Base-by-base conservation (phyloP, 2,888 invertebrate genomes). In the Polymixis flavicincta region DNA sequence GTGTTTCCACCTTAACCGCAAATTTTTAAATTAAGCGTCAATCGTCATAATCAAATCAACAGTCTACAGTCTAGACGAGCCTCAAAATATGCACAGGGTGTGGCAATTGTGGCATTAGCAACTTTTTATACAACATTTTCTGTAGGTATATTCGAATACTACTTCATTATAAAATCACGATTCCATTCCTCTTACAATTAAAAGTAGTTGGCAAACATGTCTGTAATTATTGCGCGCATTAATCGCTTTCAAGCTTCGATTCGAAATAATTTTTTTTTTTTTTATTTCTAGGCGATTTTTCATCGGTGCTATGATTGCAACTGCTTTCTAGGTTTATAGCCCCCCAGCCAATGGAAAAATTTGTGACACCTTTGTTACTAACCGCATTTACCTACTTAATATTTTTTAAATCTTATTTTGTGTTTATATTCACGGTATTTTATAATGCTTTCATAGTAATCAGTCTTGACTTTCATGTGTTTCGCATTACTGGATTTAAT, bases 141-240 rank as follows among this genome's bases (percentile, higher is more conserved):
- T 50, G 50, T n/a, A n/a, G n/a, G n/a, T 68, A 45, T 61, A 50
- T 19, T 64, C 25, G 59, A 74, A 65, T 57, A 72, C 74, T 65
- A 65, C 77, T 85, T 85, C 77, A 82, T 85, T 85, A 78, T 61
- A 63, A 72, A 79, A 78, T 88, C 89, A 89, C 88, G 89, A 88
- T 76, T 89, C 81, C 76, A 87, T 90, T 89, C 85, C 87, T 85
- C 86, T 89, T 84, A 89, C 89, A 87, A 88, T 87, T 88, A 89
- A 85, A 85, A 86, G 87, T 88, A 88, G 88, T 91, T 91, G 91
- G 89, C 89, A 86, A 90, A 92, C 84, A 89, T 88, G 81, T 81
- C 78, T 84, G 83, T 92, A 92, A 92, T 93, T 92, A 92, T 82
- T 84, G 72, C 78, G 75, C 83, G 77, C 85, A 89, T 88, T 90